These are phyloP conservation scores for Scomber japonicus DNA, from an alignment of 2,113 vertebrate genomes.

Conservation along the genomic window DNA sequence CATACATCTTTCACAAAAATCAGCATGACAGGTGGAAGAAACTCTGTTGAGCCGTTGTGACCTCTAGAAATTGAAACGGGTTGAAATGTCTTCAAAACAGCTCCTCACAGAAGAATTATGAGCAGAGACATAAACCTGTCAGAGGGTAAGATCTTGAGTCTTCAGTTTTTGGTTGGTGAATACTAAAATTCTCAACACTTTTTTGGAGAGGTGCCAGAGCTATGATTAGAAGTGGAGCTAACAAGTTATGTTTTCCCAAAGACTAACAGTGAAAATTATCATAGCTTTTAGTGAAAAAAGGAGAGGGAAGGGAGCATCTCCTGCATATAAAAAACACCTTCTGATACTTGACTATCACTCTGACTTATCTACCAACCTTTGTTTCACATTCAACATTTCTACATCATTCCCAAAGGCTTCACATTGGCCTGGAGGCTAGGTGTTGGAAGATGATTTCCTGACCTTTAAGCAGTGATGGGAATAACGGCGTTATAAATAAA, in stretches of 20 bases:
- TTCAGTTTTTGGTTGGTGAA: conserved; percentile 23
- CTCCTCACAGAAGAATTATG: conserved; percentile 30
- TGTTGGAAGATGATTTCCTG: not conserved
- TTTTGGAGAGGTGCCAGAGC: conserved; percentile 22
- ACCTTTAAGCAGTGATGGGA: not conserved
- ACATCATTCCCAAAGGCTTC: not conserved
- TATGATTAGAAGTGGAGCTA: conserved; percentile 21
- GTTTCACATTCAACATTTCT: not conserved
- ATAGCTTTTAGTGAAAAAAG: not conserved
- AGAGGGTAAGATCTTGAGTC: conserved; percentile 34
- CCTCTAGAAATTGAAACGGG: conserved; percentile 39
- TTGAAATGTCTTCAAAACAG: conserved; percentile 40
- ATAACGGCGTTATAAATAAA: too few species aligned
- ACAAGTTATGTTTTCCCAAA: conserved; percentile 18
- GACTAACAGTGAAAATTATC: not conserved
- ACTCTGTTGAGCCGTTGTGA: conserved; percentile 10
- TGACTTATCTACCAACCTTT: not conserved
- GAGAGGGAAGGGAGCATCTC: not conserved
- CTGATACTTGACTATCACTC: not conserved
- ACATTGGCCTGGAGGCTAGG: not conserved
- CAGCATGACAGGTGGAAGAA: conserved; percentile 19
- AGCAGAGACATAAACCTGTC: conserved; percentile 47
- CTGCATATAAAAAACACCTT: conserved; percentile 16
- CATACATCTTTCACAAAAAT: conserved; percentile 11
- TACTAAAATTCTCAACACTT: conserved; percentile 15